phyloP scores from a whole-genome alignment of 2,113 vertebrate species.

The Saguinus midas region DNA sequence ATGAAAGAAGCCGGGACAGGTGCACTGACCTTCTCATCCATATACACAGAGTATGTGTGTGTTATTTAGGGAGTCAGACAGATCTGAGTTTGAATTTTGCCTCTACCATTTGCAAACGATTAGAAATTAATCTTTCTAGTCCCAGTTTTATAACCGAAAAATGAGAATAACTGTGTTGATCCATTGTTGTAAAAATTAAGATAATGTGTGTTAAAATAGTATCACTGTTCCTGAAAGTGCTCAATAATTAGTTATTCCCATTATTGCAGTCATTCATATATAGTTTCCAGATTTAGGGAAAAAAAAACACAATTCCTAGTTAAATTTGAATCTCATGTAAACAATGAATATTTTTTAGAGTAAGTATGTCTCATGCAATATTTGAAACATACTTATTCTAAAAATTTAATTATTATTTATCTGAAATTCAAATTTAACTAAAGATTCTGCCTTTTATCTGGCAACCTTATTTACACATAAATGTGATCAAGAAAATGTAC shows the following conservation, averaged over 20 bases:
- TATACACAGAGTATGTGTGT: background rate
- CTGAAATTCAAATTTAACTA: constrained; percentile 19
- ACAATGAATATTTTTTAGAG: background rate
- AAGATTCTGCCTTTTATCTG: background rate
- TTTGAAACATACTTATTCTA: background rate
- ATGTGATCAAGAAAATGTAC: background rate
- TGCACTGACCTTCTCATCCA: background rate
- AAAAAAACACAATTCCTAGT: background rate
- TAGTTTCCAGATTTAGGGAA: background rate
- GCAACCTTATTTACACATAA: background rate
- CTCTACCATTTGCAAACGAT: background rate
- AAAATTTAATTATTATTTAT: background rate
- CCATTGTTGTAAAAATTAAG: background rate
- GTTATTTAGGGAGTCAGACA: background rate
- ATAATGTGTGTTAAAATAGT: background rate
- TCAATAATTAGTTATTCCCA: background rate
- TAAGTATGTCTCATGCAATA: background rate
- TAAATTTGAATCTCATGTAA: constrained; percentile 31
- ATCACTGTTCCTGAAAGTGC: background rate
- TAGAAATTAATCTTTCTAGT: constrained; percentile 17
- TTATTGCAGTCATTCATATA: background rate
- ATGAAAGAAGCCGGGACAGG: background rate
- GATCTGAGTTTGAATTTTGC: background rate
- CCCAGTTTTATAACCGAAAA: background rate
- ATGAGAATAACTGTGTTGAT: background rate